A percentile compares a stretch with the other conserved stretches of the same genome.
Conservation (phyloP, 2,113 vertebrate genomes). For the Pyrgilauda ruficollis region DNA sequence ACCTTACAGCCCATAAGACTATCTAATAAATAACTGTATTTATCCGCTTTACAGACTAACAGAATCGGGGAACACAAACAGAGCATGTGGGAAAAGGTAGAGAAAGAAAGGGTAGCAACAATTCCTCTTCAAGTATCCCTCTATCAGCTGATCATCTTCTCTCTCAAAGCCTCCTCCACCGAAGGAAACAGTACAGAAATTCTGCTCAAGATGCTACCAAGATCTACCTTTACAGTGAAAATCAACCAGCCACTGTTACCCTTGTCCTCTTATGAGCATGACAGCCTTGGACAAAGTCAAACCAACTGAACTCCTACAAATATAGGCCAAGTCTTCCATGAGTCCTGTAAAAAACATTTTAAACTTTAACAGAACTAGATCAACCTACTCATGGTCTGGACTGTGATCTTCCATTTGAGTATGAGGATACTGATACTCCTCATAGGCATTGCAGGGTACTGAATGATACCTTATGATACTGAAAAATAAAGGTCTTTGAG, state of each 20-base stretch:
- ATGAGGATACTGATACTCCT: not conserved
- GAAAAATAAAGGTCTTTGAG: not conserved
- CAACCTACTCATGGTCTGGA: not conserved
- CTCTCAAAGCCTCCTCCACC: not conserved
- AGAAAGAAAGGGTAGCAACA: not conserved
- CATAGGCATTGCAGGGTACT: not conserved
- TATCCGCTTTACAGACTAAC: not conserved
- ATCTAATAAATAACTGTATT: not conserved
- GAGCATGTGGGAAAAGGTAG: not conserved
- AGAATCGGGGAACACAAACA: rapidly evolving
- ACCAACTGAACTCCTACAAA: not conserved
- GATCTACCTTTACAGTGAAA: not conserved
- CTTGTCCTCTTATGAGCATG: not conserved
- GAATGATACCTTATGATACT: not conserved
- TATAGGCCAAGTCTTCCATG: rapidly evolving
- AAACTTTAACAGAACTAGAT: not conserved
- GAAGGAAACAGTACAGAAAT: not conserved
- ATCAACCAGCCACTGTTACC: not conserved
- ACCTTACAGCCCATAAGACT: not conserved
- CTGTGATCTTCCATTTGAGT: not conserved
- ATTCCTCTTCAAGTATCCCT: not conserved
- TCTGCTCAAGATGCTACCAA: not conserved
- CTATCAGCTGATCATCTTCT: not conserved
- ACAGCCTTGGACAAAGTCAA: not conserved
- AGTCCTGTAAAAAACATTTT: not conserved